Conservation (phyloP, 2,113 vertebrate species). For the Brachyistius frenatus region DNA sequence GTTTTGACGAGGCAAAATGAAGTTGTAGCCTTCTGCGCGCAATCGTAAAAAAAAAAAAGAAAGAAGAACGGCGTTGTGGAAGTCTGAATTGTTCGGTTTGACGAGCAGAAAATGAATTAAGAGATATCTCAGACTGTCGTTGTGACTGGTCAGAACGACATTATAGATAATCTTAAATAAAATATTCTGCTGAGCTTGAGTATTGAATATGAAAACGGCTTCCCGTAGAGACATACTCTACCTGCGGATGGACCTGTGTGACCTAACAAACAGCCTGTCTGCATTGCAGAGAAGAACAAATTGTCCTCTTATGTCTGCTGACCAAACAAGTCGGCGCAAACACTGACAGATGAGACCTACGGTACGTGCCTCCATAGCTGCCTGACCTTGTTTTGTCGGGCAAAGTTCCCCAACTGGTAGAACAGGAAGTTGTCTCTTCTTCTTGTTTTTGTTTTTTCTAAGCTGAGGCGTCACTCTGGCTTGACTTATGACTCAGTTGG, state of each 20-base stretch:
- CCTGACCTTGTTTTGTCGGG: background rate
- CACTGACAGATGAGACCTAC: constrained; percentile 1
- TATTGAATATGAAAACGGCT: too few relatives aligned
- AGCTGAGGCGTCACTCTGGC: background rate
- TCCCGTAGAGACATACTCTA: too few relatives aligned
- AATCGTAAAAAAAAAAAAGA: too few relatives aligned
- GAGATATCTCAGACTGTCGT: too few relatives aligned
- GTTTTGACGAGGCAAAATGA: too few relatives aligned
- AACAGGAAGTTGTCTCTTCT: constrained; percentile 5
- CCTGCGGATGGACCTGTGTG: background rate
- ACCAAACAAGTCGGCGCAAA: constrained; percentile 16
- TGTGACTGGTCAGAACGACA: too few relatives aligned
- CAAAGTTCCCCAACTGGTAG: constrained; percentile 7
- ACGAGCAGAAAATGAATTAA: too few relatives aligned
- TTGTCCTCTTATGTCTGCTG: background rate
- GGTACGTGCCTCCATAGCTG: background rate
- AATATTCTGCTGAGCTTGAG: too few relatives aligned
- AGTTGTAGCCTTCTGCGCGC: too few relatives aligned
- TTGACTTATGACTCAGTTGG: background rate
- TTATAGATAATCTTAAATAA: too few relatives aligned
- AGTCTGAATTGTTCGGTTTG: too few relatives aligned
- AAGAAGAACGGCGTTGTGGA: too few relatives aligned
- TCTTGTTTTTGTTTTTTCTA: background rate
- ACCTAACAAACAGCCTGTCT: background rate
- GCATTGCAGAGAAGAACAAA: background rate